Evolutionary conservation across 92 coral and sea anemone genomes (phyloP).

Genomic region (Palythoa grandiflora): DNA sequence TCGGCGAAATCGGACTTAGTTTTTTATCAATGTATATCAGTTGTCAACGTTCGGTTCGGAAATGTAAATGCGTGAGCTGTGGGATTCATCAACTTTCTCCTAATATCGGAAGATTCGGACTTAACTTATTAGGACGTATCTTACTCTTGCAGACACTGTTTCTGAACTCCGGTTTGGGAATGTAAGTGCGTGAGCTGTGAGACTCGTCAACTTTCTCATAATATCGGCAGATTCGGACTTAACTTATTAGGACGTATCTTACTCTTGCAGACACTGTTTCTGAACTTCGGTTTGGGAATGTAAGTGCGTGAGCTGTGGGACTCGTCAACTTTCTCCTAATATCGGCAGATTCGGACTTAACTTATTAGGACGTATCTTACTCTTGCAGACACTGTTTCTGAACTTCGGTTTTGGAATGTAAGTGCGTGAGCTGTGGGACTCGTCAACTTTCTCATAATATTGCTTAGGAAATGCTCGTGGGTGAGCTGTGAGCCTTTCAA

Average conservation of each 20-base stretch:
- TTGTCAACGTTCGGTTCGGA: not conserved
- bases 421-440: conserved; percentile 21
- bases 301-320: conserved; percentile 13
- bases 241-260: conserved; percentile 11
- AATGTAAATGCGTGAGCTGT: conserved; percentile 29
- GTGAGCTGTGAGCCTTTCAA: too few species aligned
- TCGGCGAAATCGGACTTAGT: not conserved
- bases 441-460: not conserved
- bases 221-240: not conserved
- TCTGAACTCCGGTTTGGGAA: conserved; percentile 32
- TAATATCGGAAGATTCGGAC: not conserved
- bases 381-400: conserved; percentile 41
- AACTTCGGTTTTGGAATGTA: conserved; percentile 10
- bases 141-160: conserved; percentile 29
- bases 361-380: not conserved
- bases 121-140: not conserved
- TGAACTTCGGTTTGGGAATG: conserved; percentile 17
- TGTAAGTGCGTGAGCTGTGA: conserved; percentile 39
- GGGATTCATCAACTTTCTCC: conserved; percentile 5
- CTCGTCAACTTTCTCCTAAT: not conserved
- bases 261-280: conserved; percentile 33
- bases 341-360: not conserved
- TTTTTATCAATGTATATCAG: not conserved
- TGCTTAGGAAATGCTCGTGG: too few species aligned
- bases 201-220: conserved; percentile 13